Percentiles rank a stretch among this genome's conserved stretches.
These are phyloP conservation scores for Himalopsyche japonica DNA, from an alignment of 2,888 invertebrate genomes.

Conservation along the genomic window DNA sequence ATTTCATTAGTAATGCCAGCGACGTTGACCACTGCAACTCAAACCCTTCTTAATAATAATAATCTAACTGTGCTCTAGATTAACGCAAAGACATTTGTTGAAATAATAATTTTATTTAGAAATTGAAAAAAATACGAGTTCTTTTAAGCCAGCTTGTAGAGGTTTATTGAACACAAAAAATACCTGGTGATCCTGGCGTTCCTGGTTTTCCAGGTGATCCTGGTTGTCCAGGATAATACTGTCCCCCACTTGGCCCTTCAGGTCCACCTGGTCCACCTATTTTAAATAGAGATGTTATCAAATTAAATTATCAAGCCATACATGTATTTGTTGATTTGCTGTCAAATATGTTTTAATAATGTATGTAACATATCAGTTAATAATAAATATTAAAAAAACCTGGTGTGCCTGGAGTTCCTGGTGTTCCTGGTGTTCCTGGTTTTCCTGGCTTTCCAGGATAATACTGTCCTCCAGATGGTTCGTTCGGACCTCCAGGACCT, in stretches of 20 bases:
- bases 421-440: conserved; percentile 43
- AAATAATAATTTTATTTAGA: too few relatives aligned
- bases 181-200: conserved; percentile 43
- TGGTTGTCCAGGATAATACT: conserved; percentile 42
- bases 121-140: too few relatives aligned
- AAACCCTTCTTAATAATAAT: too few relatives aligned
- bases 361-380: too few relatives aligned
- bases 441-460: conserved; percentile 35
- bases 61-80: too few relatives aligned
- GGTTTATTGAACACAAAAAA: too few relatives aligned
- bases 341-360: too few relatives aligned
- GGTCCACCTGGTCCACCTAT: conserved; percentile 35
- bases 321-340: too few relatives aligned
- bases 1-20: too few relatives aligned
- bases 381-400: conserved; percentile 15
- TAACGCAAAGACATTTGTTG: too few relatives aligned
- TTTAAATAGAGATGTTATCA: conserved; percentile 21
- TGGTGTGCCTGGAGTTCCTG: conserved; percentile 45
- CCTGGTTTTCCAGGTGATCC: conserved; percentile 34
- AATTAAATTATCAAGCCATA: conserved; percentile 12
- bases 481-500: conserved; percentile 37
- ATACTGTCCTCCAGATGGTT: neutral
- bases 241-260: conserved; percentile 39
- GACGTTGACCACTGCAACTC: too few relatives aligned
- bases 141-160: too few relatives aligned